Evolutionary conservation across 2,797 vertebrate species (phyloP), one percentile per base, ranked within the genome.

Genomic region (Lophotriccus pileatus): DNA sequence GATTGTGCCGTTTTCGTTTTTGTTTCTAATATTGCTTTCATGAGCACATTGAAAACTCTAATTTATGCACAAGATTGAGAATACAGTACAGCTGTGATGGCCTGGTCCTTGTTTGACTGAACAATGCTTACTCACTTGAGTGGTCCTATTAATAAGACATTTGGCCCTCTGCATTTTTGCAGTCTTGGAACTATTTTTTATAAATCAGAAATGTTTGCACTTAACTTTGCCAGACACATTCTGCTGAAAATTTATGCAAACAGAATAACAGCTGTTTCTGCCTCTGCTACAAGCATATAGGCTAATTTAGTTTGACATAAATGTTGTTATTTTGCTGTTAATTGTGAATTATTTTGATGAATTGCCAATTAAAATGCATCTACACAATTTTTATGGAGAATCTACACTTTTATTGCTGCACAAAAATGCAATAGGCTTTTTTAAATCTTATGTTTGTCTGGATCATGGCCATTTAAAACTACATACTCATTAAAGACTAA

Each of bases 271-370:
- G 90, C 94, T 96, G 93, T 93, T 95, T 93, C 67, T 97, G 91
- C 56, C 72, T 93, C 49, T 94, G 75, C 85, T 86, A 56, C 90
- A 94, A 87, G 34, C 93, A 66, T 74, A 81, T 93, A 67, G 44
- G 4, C 53, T 87, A 92, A 93, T 95, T 95, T 96, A 81, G 82
- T 95, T 96, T 95, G 80, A 94, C 69, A 94, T 87, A 94, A 91
- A 67, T 41, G 41, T 81, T 74, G 95, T 91, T 84, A 73, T 74
- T 92, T 94, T 67, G 68, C 60, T 66, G 62, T 94, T 85, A 89
- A 74, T 91, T 76, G 85, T 75, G 78, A 96, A 74, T 96, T 85
- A 91, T 92, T 97, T 90, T 97, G 87, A 91, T 93, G 89, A 97
- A 94, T 62, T 94, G 70, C 53, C 59, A 91, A 76, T 69, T 94